Evolutionary conservation across 1,140 invertebrate species (phyloP).

Genomic region (Lordiphosa collinella): DNA sequence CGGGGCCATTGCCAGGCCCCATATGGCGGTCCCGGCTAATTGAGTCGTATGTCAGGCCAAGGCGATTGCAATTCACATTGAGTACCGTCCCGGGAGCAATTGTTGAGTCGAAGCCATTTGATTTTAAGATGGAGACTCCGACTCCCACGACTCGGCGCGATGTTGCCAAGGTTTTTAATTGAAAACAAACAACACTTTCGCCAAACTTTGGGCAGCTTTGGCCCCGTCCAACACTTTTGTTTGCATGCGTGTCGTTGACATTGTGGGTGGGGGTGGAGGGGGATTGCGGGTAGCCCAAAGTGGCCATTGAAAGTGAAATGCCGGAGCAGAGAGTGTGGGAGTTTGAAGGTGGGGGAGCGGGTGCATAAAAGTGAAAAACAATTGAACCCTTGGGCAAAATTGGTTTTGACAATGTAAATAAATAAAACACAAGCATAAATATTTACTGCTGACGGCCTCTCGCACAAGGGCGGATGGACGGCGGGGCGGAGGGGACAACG

Average conservation of each 20-base stretch:
- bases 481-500: not conserved
- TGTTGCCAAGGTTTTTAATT: slow-evolving; percentile 59
- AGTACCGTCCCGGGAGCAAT: slow-evolving; percentile 46
- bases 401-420: slow-evolving; percentile 78
- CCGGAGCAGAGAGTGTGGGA: not conserved
- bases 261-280: slow-evolving; percentile 29
- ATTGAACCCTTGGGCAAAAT: slow-evolving; percentile 77
- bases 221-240: slow-evolving; percentile 30
- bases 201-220: slow-evolving; percentile 13
- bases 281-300: slow-evolving; percentile 41
- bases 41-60: slow-evolving; percentile 46
- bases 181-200: slow-evolving; percentile 70
- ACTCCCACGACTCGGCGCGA: not conserved
- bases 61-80: slow-evolving; percentile 42
- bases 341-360: not conserved
- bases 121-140: slow-evolving; percentile 20
- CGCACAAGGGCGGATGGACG: slow-evolving; percentile 12
- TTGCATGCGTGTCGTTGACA: slow-evolving; percentile 71
- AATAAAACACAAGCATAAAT: slow-evolving; percentile 78
- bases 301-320: slow-evolving; percentile 55
- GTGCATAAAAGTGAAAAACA: slow-evolving; percentile 74
- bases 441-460: slow-evolving; percentile 69
- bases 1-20: not conserved
- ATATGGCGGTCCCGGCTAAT: slow-evolving; percentile 36
- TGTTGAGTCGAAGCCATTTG: slow-evolving; percentile 8